phyloP scores from a whole-genome alignment of 2,113 vertebrate genomes.

The Ictalurus punctatus region DNA sequence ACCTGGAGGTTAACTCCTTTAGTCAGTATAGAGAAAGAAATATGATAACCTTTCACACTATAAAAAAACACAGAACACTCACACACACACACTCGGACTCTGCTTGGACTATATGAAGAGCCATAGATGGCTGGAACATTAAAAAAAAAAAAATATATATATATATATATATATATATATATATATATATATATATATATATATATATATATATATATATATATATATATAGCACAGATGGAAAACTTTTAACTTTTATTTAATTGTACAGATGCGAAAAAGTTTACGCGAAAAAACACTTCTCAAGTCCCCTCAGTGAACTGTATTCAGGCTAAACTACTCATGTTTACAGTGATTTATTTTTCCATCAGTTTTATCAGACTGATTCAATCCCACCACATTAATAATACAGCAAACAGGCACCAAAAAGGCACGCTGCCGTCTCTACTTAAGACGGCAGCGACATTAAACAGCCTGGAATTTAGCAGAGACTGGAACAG shows the following conservation, averaged over 20 bases:
- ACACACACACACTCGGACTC: background rate
- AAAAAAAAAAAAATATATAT: no score
- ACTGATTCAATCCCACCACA: background rate
- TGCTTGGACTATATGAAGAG: background rate
- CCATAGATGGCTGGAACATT: background rate
- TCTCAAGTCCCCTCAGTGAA: background rate
- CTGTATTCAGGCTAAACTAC: background rate
- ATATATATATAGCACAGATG: background rate
- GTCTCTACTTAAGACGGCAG: background rate
- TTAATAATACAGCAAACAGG: slow-evolving; percentile 19
- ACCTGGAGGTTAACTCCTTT: background rate
- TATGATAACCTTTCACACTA: background rate
- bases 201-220: no score
- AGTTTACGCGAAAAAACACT: background rate
- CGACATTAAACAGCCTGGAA: background rate
- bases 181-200: no score
- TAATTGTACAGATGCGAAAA: background rate
- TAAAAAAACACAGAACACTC: background rate
- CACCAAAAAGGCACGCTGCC: background rate
- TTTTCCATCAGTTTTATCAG: background rate
- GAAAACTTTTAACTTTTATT: background rate
- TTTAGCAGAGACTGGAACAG: background rate
- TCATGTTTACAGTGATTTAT: background rate
- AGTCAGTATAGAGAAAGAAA: background rate
- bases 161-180: no score